These are phyloP conservation scores for Arrhamphus sclerolepis DNA, from an alignment of 2,797 vertebrate genomes.

Conservation along the genomic window DNA sequence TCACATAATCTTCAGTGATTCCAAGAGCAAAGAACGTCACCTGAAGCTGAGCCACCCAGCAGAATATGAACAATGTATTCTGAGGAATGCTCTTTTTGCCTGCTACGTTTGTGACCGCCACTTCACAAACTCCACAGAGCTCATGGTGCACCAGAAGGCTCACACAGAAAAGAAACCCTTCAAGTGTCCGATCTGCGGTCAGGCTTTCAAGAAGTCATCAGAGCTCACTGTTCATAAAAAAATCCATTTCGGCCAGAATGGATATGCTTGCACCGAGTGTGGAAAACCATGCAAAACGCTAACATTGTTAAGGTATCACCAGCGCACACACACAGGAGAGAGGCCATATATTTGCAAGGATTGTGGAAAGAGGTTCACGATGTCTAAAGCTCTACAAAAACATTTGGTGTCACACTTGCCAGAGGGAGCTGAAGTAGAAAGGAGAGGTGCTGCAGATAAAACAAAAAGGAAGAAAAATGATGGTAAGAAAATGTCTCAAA, in stretches of 20 bases:
- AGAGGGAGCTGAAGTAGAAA: slow-evolving; percentile 43
- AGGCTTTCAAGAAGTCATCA: slow-evolving; percentile 77
- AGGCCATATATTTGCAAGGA: slow-evolving; percentile 81
- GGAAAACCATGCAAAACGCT: slow-evolving; percentile 84
- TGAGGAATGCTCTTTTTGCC: slow-evolving; percentile 82
- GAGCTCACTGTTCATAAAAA: slow-evolving; percentile 83
- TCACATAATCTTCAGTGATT: slow-evolving; percentile 87
- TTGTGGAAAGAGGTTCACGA: slow-evolving; percentile 82
- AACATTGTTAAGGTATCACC: slow-evolving; percentile 83
- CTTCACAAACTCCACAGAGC: slow-evolving; percentile 85
- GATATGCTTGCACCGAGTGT: slow-evolving; percentile 82
- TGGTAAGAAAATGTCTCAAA: slow-evolving; percentile 55
- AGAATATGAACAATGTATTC: slow-evolving; percentile 83
- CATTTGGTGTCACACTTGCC: slow-evolving; percentile 74
- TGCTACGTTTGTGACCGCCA: slow-evolving; percentile 86
- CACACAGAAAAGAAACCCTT: slow-evolving; percentile 82
- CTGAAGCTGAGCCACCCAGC: slow-evolving; percentile 84
- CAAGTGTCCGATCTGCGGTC: slow-evolving; percentile 79
- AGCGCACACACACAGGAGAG: slow-evolving; percentile 84
- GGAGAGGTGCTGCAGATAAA: slow-evolving; percentile 26
- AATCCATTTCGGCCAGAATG: slow-evolving; percentile 77
- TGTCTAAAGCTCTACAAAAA: slow-evolving; percentile 79
- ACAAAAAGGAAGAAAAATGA: slow-evolving; percentile 57
- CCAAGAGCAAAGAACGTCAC: slow-evolving; percentile 85
- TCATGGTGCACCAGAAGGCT: slow-evolving; percentile 83